Conservation (phyloP, 2,888 invertebrate genomes). For the Auanema sp. region DNA sequence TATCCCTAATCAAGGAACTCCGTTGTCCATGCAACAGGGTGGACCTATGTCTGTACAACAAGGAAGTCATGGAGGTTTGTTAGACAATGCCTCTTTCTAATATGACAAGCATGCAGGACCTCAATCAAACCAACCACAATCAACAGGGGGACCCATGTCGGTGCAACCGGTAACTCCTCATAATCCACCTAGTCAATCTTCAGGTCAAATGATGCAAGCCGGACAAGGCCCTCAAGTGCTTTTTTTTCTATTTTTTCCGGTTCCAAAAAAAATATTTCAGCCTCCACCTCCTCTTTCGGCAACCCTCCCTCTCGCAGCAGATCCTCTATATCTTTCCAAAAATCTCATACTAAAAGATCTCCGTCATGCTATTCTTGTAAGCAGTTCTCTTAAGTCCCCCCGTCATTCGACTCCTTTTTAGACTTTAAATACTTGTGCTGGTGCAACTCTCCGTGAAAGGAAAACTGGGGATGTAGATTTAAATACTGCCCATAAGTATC, state of each 20-base stretch:
- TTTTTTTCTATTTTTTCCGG: neutral
- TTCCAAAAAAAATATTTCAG: constrained; percentile 1
- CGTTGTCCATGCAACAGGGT: neutral
- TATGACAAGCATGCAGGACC: neutral
- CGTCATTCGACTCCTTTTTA: constrained; percentile 4
- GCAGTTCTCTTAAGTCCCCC: neutral
- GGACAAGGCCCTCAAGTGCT: neutral
- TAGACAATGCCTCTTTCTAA: neutral
- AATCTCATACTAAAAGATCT: constrained; percentile 18
- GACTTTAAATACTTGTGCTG: constrained; percentile 5
- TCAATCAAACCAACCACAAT: neutral
- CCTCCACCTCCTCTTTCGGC: neutral
- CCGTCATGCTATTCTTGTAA: constrained; percentile 18
- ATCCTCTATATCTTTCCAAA: constrained; percentile 7
- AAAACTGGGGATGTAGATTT: constrained; percentile 1
- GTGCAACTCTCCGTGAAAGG: constrained; percentile 7
- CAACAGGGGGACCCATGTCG: neutral
- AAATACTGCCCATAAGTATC: constrained; percentile 3
- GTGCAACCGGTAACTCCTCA: neutral
- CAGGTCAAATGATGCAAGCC: too few relatives aligned
- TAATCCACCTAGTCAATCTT: too few relatives aligned
- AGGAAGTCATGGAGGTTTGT: constrained; percentile 3
- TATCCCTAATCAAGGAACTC: neutral
- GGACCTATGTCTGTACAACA: constrained; percentile 8
- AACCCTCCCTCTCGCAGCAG: neutral